These are phyloP conservation scores for Ciconia nigra DNA, from an alignment of 2,797 vertebrate genomes.

Conservation along the genomic window DNA sequence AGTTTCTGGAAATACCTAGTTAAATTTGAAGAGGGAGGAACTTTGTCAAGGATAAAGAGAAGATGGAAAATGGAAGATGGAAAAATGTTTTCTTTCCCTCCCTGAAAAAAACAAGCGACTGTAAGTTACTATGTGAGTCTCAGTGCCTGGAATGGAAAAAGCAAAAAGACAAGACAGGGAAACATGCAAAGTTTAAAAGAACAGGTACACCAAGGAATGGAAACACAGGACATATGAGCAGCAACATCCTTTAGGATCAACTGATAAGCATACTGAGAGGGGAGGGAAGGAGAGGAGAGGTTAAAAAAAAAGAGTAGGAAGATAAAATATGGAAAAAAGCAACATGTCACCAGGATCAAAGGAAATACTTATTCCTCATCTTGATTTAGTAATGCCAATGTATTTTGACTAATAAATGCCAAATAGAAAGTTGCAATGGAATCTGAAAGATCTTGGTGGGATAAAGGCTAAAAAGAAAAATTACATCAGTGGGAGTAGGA, in stretches of 20 bases:
- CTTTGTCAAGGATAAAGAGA: neutral
- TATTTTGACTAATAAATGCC: neutral
- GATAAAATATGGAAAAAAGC: neutral
- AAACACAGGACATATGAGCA: neutral
- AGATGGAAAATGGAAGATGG: neutral
- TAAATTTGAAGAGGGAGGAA: neutral
- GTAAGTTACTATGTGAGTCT: neutral
- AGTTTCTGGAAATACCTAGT: neutral
- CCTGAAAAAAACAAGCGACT: neutral
- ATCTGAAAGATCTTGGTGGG: neutral
- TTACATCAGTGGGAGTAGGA: accelerated
- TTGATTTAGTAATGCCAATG: neutral
- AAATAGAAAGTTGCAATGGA: neutral
- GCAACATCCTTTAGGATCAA: neutral
- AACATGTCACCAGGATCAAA: neutral
- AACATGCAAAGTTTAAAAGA: neutral
- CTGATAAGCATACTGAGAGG: neutral
- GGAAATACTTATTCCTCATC: neutral
- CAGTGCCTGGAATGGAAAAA: neutral
- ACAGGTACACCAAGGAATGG: neutral
- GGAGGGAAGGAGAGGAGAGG: neutral
- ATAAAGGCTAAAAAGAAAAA: neutral
- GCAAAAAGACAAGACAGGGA: neutral
- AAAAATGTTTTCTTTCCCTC: neutral
- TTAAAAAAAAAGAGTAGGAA: neutral